A percentile compares a stretch with the other conserved stretches of the same genome.
phyloP scores from a whole-genome alignment of 2,113 vertebrate genomes.

The Bufo bufo region DNA sequence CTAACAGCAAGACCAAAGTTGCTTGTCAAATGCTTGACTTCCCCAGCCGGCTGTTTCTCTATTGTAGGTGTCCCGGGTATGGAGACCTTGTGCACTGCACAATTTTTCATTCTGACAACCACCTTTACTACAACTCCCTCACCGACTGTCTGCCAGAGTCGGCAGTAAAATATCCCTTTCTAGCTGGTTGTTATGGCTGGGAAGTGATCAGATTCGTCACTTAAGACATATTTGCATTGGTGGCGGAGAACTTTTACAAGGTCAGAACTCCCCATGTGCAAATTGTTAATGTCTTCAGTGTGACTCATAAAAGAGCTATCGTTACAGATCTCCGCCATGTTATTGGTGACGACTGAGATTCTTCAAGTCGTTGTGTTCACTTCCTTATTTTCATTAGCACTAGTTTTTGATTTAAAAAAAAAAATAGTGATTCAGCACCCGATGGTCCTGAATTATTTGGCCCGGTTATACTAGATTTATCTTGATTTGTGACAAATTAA shows the following conservation, averaged over 20 bases:
- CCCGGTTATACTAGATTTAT: too few species aligned
- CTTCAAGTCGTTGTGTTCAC: not conserved
- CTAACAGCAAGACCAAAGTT: constrained; percentile 81
- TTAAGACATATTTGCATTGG: constrained; percentile 4
- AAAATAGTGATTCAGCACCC: too few species aligned
- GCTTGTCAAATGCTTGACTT: constrained; percentile 81
- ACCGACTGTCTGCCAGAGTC: constrained; percentile 2
- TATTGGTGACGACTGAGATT: not conserved
- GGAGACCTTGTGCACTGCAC: constrained; percentile 78
- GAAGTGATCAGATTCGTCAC: not conserved
- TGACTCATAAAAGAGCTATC: not conserved
- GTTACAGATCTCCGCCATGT: not conserved
- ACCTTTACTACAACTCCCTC: constrained; percentile 64
- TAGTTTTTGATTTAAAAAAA: not conserved
- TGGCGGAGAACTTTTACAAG: constrained; percentile 28
- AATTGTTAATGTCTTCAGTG: constrained; percentile 10
- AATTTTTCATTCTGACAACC: constrained; percentile 87
- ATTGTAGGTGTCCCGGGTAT: constrained; percentile 75
- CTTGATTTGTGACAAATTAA: too few species aligned
- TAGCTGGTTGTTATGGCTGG: constrained; percentile 12
- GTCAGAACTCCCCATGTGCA: constrained; percentile 12
- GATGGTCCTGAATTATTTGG: too few species aligned
- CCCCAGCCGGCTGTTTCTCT: constrained; percentile 66
- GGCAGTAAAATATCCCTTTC: constrained; percentile 36
- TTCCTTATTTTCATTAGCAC: not conserved